Evolutionary conservation across 2,113 vertebrate species (phyloP).

Genomic region (Rhinolophus ferrumequinum): DNA sequence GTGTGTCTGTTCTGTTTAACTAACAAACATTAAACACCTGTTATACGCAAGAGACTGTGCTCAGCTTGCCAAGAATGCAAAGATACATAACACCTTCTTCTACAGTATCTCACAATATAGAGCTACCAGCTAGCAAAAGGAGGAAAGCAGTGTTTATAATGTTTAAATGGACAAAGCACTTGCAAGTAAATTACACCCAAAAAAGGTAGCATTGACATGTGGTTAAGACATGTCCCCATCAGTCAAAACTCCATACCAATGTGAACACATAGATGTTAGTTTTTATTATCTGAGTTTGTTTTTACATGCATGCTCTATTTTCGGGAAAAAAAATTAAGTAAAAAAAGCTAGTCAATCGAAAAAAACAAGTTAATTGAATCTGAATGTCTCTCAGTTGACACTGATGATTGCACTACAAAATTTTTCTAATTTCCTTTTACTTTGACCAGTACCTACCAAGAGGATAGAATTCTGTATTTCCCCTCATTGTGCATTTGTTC

Average conservation of each 20-base stretch:
- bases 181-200: neutral
- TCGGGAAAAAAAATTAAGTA: neutral
- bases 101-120: neutral
- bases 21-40: conserved; percentile 32
- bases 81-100: neutral
- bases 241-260: neutral
- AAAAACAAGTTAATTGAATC: neutral
- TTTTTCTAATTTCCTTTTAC: neutral
- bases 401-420: conserved; percentile 2
- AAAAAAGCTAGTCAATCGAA: neutral
- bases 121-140: too few species aligned
- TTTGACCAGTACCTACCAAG: neutral
- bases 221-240: neutral
- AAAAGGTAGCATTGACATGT: neutral
- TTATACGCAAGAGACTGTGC: neutral
- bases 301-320: neutral
- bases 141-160: neutral
- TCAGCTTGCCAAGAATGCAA: neutral
- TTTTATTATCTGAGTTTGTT: neutral
- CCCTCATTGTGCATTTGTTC: neutral
- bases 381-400: neutral
- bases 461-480: neutral
- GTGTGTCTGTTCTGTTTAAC: conserved; percentile 6
- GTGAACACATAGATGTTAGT: neutral
- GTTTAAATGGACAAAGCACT: neutral